Conservation (phyloP, 2,113 vertebrate genomes). For the Sprattus sprattus region DNA sequence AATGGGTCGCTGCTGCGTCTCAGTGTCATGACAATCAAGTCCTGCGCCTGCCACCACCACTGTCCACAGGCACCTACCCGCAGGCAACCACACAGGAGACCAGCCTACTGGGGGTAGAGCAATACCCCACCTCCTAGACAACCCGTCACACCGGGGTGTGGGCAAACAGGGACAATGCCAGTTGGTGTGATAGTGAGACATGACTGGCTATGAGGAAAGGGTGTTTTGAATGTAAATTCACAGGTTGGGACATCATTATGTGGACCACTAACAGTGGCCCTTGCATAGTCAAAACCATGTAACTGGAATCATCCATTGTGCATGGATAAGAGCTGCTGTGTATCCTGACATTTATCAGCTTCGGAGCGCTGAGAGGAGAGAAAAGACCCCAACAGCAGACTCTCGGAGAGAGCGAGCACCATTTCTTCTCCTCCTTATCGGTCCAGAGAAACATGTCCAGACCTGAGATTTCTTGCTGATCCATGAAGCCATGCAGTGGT, state of each 20-base stretch:
- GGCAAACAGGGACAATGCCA: too few species aligned
- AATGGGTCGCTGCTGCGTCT: slow-evolving; percentile 50
- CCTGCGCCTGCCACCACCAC: slow-evolving; percentile 71
- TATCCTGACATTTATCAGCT: background rate
- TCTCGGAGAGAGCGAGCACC: background rate
- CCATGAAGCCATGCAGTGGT: too few species aligned
- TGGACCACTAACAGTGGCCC: background rate
- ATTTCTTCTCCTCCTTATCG: background rate
- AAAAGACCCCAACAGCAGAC: background rate
- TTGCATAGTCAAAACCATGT: background rate
- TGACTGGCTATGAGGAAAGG: slow-evolving; percentile 15
- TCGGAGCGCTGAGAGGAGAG: background rate
- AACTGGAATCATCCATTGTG: background rate
- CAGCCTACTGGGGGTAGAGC: slow-evolving; percentile 45
- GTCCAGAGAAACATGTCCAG: background rate
- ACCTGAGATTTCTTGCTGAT: too few species aligned
- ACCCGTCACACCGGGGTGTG: too few species aligned
- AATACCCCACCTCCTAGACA: background rate
- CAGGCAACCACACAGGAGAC: slow-evolving; percentile 45
- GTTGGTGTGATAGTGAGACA: background rate
- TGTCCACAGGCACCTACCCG: slow-evolving; percentile 54
- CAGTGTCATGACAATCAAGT: slow-evolving; percentile 72
- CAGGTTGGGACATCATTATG: background rate
- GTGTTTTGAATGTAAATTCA: background rate
- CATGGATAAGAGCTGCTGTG: too few species aligned